Evolutionary conservation across 2,113 vertebrate genomes (phyloP).

Genomic region (Barnardius zonarius): DNA sequence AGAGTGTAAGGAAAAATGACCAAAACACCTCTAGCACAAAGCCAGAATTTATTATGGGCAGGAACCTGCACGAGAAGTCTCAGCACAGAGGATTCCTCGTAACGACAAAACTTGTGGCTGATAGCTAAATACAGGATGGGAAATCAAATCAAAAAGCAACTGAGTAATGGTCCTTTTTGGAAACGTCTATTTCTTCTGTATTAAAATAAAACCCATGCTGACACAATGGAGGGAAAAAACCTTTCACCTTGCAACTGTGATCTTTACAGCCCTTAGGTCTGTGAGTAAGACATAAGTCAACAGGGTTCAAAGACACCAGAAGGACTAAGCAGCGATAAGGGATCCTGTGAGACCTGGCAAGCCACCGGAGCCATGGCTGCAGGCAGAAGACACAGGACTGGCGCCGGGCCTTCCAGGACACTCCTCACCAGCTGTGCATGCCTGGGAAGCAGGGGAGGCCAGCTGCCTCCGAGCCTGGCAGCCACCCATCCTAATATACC

Average conservation of each 20-base stretch:
- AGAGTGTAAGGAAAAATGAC: background rate
- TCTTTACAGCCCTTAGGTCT: background rate
- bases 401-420: background rate
- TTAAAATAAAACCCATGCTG: background rate
- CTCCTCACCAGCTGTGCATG: background rate
- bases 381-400: background rate
- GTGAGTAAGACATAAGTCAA: rapidly evolving
- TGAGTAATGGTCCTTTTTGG: background rate
- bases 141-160: background rate
- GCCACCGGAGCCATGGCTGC: background rate
- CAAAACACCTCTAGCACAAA: background rate
- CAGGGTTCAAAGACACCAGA: background rate
- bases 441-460: background rate
- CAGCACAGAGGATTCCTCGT: background rate
- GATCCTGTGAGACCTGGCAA: background rate
- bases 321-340: background rate
- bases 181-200: background rate
- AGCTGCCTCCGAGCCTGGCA: background rate
- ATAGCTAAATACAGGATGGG: background rate
- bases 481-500: background rate
- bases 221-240: background rate
- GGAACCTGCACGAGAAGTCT: background rate
- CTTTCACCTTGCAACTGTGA: background rate
- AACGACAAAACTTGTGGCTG: background rate
- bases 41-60: background rate